phyloP scores from a whole-genome alignment of 2,888 invertebrate species.

The Synanthedon andrenaeformis region DNA sequence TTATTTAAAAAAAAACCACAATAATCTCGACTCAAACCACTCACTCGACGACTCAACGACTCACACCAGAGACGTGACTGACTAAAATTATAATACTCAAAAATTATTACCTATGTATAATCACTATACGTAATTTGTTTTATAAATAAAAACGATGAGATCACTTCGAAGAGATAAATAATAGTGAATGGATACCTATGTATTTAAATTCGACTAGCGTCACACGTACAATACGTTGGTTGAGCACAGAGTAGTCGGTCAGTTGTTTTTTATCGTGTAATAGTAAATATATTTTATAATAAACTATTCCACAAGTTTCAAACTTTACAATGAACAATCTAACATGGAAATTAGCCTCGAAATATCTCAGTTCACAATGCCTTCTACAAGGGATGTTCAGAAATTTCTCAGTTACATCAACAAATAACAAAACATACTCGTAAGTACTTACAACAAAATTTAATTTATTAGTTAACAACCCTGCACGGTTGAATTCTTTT shows the following conservation, averaged over 20 bases:
- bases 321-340: slow-evolving; percentile 33
- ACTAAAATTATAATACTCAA: too few species aligned
- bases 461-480: neutral
- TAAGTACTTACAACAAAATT: slow-evolving; percentile 24
- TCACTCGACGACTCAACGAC: too few species aligned
- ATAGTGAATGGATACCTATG: too few species aligned
- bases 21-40: too few species aligned
- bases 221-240: neutral
- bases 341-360: slow-evolving; percentile 18
- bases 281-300: neutral
- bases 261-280: neutral
- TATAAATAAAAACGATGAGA: too few species aligned
- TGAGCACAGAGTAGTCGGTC: neutral
- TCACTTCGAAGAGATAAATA: too few species aligned
- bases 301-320: neutral
- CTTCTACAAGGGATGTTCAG: slow-evolving; percentile 17
- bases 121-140: too few species aligned
- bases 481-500: too few species aligned
- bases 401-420: slow-evolving; percentile 38
- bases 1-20: too few species aligned
- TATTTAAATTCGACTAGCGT: too few species aligned
- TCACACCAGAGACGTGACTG: too few species aligned
- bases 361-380: slow-evolving; percentile 5
- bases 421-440: slow-evolving; percentile 39
- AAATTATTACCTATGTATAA: too few species aligned